A percentile compares a stretch with the other conserved stretches of the same genome.
phyloP scores from a whole-genome alignment of 2,797 vertebrate species.

The Prunella strophiata region DNA sequence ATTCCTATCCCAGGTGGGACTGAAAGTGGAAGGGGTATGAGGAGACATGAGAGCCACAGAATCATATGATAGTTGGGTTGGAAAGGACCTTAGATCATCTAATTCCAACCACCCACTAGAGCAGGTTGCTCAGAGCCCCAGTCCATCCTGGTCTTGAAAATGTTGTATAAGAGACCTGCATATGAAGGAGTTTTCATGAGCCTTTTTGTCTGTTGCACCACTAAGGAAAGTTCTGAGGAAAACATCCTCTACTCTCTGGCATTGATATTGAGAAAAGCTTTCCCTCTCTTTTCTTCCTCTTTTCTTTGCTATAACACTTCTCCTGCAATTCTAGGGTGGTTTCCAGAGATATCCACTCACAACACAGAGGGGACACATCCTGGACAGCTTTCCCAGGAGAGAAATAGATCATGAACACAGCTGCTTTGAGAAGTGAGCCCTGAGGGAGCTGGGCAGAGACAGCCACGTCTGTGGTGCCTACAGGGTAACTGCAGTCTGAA shows the following conservation, averaged over 20 bases:
- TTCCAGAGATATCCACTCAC: neutral
- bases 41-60: neutral
- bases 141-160: neutral
- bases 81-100: neutral
- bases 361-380: neutral
- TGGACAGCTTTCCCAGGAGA: neutral
- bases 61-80: neutral
- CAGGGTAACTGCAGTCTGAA: neutral
- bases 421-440: neutral
- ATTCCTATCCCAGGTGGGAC: neutral
- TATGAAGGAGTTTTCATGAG: fast-evolving
- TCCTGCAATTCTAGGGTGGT: neutral
- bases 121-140: neutral
- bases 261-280: no score
- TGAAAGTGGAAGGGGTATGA: neutral
- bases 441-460: neutral
- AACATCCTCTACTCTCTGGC: neutral
- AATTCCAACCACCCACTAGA: neutral
- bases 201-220: neutral
- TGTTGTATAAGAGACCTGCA: neutral
- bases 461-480: neutral
- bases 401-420: neutral
- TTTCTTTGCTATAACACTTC: no score
- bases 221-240: neutral
- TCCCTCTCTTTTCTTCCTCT: no score